Base-by-base conservation (phyloP, 2,888 invertebrate species). In the Ischnus inquisitorius region DNA sequence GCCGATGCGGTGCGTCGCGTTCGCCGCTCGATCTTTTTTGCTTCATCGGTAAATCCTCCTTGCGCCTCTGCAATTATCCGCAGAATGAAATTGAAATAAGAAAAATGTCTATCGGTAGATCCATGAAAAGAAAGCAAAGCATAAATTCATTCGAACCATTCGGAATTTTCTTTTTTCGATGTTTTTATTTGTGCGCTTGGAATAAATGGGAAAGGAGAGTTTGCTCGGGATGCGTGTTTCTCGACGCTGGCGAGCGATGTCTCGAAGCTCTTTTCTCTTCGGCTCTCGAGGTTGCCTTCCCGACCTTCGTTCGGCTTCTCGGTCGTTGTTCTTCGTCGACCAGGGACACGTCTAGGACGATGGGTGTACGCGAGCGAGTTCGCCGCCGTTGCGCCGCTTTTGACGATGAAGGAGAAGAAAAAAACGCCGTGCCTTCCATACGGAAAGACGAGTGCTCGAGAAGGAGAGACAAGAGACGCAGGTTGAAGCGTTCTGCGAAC, bases 1-100 rank as follows among this genome's bases (percentile, higher is more conserved):
- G 87, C 62, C 81, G 82, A 83, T 82, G 87, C 85, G 82, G 82
- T 60, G 80, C 78, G 85, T 82, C 80, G 79, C 77, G 39, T 76
- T 69, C 68, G 79, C 79, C 81, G 80, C 64, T 34, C 34, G 34
- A 81, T 74, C 81, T 81, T 81, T 80, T 68, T 84, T 77, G 80
- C 77, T 74, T 81, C 81, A 65, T 48, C 77, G 77, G 68, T 68
- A 72, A 78, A 74, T 77, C 77, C 72, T 34, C 34, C 6, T 34
- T 34, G 34, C 34, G 6, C 34, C 34, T 34, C 34, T 34, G 1
- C 34, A 34, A 34, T 34, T 34, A 34, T 34, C 6, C 34, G 34
- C 8, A 22, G 14, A 46, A 25, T 16, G 22, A 60, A 39, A 54
- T 5, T 34, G 39, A 54, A 69, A 48, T 39, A 68, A 25, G 48